Conservation (phyloP, 2,888 invertebrate genomes). For the Drosophila villosipedis region DNA sequence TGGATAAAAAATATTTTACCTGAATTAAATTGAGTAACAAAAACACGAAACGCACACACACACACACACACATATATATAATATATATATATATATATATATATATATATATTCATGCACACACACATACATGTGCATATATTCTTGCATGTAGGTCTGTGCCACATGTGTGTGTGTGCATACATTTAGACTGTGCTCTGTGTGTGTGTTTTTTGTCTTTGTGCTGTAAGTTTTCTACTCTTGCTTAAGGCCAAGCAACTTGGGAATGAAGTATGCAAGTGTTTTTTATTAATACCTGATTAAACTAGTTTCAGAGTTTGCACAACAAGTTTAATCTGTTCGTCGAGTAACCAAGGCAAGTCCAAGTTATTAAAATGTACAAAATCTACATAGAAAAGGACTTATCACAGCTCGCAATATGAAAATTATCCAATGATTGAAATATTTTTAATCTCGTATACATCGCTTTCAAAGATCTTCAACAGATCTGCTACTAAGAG, state of each 20-base stretch:
- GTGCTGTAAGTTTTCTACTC: slow-evolving; percentile 29
- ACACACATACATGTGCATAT: slow-evolving; percentile 4
- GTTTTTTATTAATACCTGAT: not conserved
- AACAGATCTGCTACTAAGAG: too few relatives aligned
- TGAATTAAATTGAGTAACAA: slow-evolving; percentile 83
- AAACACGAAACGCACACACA: slow-evolving; percentile 68
- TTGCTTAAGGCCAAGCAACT: slow-evolving; percentile 7
- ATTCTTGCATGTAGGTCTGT: slow-evolving; percentile 25
- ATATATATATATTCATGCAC: slow-evolving; percentile 7
- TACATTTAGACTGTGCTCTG: slow-evolving; percentile 5
- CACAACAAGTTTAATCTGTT: not conserved
- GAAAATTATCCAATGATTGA: not conserved
- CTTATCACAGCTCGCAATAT: not conserved
- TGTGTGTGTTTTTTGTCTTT: slow-evolving; percentile 31
- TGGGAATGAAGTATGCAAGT: not conserved
- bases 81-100: not conserved
- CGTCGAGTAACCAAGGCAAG: not conserved
- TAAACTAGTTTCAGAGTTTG: not conserved
- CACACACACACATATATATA: not conserved
- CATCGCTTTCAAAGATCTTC: not conserved
- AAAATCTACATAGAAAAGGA: not conserved
- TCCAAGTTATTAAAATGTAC: too few relatives aligned
- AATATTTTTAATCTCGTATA: not conserved
- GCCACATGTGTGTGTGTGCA: slow-evolving; percentile 5
- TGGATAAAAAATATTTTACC: slow-evolving; percentile 74